These are phyloP conservation scores for Drosophila vallismaia DNA, from an alignment of 2,888 invertebrate species.

Conservation along the genomic window DNA sequence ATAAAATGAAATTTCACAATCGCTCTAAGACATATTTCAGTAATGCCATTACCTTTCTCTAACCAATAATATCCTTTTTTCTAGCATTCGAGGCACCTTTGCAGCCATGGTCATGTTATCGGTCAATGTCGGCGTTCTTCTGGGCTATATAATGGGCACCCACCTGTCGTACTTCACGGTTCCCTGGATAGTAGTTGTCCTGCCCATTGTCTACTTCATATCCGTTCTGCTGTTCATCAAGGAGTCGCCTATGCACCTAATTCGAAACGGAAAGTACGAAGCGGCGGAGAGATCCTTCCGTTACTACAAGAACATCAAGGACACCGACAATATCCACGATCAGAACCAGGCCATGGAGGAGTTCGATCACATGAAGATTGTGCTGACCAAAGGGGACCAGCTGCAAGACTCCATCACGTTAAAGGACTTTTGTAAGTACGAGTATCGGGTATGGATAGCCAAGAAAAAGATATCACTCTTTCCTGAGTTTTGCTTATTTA, in stretches of 20 bases:
- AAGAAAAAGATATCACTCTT: too few relatives aligned
- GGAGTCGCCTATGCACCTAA: conserved; percentile 79
- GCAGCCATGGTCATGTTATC: conserved; percentile 77
- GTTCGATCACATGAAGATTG: conserved; percentile 61
- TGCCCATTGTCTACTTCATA: conserved; percentile 71
- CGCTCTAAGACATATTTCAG: too few relatives aligned
- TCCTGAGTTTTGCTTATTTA: too few relatives aligned
- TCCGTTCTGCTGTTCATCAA: conserved; percentile 63
- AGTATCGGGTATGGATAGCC: too few relatives aligned
- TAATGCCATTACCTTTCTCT: neutral
- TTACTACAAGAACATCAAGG: conserved; percentile 78
- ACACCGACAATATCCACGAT: conserved; percentile 33
- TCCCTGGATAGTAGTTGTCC: conserved; percentile 65
- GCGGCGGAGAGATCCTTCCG: conserved; percentile 76
- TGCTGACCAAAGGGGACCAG: conserved; percentile 51
- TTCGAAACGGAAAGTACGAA: conserved; percentile 59
- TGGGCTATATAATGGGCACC: conserved; percentile 78
- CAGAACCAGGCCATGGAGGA: conserved; percentile 49
- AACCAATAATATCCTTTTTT: conserved; percentile 16
- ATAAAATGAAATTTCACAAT: neutral
- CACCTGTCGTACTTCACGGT: conserved; percentile 71
- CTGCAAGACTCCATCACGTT: conserved; percentile 29
- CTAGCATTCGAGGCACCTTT: conserved; percentile 81
- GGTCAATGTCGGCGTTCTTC: conserved; percentile 76
- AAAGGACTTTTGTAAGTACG: conserved; percentile 69